These are phyloP conservation scores for Etia nguti DNA, from an alignment of 2,113 vertebrate genomes.

Conservation along the genomic window DNA sequence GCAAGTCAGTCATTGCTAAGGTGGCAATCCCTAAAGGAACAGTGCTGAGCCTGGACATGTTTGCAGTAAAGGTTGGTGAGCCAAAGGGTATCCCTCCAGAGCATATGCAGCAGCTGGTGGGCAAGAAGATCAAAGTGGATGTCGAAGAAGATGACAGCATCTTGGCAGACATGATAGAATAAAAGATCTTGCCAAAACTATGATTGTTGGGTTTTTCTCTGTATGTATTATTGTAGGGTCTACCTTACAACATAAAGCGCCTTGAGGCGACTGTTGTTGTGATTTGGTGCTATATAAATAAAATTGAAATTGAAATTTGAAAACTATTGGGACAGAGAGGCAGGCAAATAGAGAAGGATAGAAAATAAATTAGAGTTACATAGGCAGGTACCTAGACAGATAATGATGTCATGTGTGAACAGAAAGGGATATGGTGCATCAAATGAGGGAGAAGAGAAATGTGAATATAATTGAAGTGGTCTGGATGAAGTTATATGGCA, in stretches of 20 bases:
- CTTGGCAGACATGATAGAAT: conserved; percentile 73
- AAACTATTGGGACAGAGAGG: neutral
- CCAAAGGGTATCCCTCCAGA: neutral
- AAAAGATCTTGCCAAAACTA: neutral
- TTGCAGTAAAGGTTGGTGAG: neutral
- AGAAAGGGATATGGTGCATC: neutral
- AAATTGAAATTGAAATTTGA: too few relatives aligned
- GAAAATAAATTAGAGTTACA: neutral
- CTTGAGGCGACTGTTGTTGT: too few relatives aligned
- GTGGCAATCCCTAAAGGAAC: neutral
- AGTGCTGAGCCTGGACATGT: fast-evolving
- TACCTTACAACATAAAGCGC: too few relatives aligned
- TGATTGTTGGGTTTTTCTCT: too few relatives aligned
- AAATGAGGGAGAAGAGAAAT: neutral
- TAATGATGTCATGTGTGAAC: neutral
- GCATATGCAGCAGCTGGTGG: neutral
- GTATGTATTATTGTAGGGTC: too few relatives aligned
- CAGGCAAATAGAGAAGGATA: neutral
- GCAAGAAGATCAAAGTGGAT: conserved; percentile 58
- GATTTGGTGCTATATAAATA: too few relatives aligned
- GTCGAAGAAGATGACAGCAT: conserved; percentile 82
- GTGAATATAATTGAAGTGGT: neutral
- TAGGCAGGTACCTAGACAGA: neutral
- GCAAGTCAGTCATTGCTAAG: neutral
- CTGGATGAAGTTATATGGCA: neutral